Evolutionary conservation across 2,888 invertebrate species (phyloP), one percentile per base, ranked within the genome.

Genomic region (Diabrotica balteata): DNA sequence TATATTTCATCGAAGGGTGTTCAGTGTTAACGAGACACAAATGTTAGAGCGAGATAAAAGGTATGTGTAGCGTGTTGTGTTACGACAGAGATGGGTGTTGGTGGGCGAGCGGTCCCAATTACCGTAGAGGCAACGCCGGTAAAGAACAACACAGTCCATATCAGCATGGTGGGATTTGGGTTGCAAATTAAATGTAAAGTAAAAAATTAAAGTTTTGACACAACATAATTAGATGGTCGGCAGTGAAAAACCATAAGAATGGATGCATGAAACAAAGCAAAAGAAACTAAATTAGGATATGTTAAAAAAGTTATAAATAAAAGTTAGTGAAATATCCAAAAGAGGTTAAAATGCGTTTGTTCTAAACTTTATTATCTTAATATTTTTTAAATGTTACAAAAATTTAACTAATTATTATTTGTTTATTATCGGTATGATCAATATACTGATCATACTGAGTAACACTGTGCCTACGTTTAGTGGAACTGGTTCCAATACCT

Each of bases 231-330:
- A 67, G 61, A 72, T 63, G 66, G 64, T 61, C 68, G 63, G 70
- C 67, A 65, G 63, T 63, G 70, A 64, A 59, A 75, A 74, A 76
- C 75, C 77, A 73, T 72, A 71, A 68, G 73, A 82, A 79, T 75
- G 83, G 79, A 84, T 83, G 84, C 84, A 84, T 84, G 84, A 83
- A 84, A 84, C 82, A 84, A 81, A 80, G 80, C 80, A 80, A 81
- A 81, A 72, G 69, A 75, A 74, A 75, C 67, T 73, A 68, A 74
- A 73, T 72, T 69, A 74, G 71, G 67, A 11, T 7, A 69, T 63
- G 47, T 67, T 62, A 64, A 43, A 7, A 43, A 44, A 68, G 11
- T 45, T 45, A n/a, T 9, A 57, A 57, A 57, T 49, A 49, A 42
- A 59, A 59, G 32, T 32, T 32, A 32, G 32, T 32, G 32, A 32